Conservation (phyloP, 2,113 vertebrate species). For the Potamarius usumacintae region DNA sequence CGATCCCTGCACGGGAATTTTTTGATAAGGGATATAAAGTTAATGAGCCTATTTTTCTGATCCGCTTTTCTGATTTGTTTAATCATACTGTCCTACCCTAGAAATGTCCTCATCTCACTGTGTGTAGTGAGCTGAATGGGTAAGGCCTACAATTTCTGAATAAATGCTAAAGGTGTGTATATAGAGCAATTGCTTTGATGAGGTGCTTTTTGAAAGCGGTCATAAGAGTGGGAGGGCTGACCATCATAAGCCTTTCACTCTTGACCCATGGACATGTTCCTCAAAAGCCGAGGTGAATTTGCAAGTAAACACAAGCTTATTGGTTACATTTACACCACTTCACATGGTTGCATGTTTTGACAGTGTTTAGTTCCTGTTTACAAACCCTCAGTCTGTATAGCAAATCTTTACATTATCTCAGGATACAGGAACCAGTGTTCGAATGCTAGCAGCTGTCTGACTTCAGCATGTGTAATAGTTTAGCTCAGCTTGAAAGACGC, state of each 20-base stretch:
- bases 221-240: not conserved
- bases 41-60: not conserved
- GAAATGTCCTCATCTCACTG: not conserved
- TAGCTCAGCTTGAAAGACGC: not conserved
- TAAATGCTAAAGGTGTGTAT: not conserved
- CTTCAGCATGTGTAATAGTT: not conserved
- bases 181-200: not conserved
- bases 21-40: not conserved
- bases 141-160: not conserved
- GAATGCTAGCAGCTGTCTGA: constrained; percentile 5
- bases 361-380: constrained; percentile 4
- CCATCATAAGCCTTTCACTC: not conserved
- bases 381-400: not conserved
- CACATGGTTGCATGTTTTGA: not conserved
- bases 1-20: no score
- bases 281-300: not conserved
- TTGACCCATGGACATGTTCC: not conserved
- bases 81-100: not conserved
- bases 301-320: not conserved
- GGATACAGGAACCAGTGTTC: not conserved
- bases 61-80: not conserved
- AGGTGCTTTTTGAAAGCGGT: not conserved
- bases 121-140: not conserved
- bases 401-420: not conserved
- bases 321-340: not conserved